Base-by-base conservation (phyloP, 92 coral and sea anemone species). In the Ricordea florida region DNA sequence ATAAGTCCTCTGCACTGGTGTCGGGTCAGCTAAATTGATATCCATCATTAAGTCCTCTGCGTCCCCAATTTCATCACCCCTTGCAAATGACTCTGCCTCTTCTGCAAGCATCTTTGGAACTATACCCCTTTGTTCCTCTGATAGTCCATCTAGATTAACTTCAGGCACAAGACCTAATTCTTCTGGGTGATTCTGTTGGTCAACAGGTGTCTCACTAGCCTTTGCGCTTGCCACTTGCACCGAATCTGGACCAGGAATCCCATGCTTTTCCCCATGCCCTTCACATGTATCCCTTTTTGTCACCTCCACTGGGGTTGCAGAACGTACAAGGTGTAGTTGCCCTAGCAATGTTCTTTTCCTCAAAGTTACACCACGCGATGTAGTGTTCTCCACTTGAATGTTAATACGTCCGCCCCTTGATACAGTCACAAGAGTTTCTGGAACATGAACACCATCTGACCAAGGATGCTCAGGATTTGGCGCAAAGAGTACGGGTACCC, bases 401-500 rank as follows among this genome's bases (percentile, higher is more conserved):
- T n/a, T n/a, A n/a, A n/a, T n/a, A n/a, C n/a, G n/a, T n/a, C 63
- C 30, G 16, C 81, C 66, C 44, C 81, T 69, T 5, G 87, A 22
- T 15, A 75, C 62, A n/a, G 57, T 58, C 37, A 52, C 41, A 55
- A 73, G 42, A 4, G 82, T 74, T 50, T 75, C 88, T n/a, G 69
- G 73, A 16, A 89, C 24, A 20, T 85, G 73, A 27, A 80, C 38
- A 29, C 76, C 83, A 34, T 43, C 16, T 10, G 85, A 82, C 90
- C 91, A 89, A 1, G 85, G 76, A 52, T 71, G 68, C 22, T 82
- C 66, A 21, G 74, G 47, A 48, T 80, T 71, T 17, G 88, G 88
- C 62, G 85, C 87, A 30, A 89, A 89, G 49, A 85, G 55, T 13
- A 74, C 88, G 18, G 88, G 94, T 25, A 86, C 67, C 49, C 59